Evolutionary conservation across 2,888 invertebrate species (phyloP).

Genomic region (Hypercompe scribonia): DNA sequence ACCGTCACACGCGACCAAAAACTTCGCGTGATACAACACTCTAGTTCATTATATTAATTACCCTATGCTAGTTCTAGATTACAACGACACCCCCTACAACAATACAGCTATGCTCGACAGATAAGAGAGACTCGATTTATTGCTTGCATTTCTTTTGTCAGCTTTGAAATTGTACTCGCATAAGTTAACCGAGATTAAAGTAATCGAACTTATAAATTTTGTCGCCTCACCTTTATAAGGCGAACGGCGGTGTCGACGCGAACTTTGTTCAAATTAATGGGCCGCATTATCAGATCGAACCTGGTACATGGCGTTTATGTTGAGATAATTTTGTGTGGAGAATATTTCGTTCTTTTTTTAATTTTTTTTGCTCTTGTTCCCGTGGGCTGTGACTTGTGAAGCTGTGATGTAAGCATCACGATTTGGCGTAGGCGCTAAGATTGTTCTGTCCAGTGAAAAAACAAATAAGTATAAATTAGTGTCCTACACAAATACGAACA

Average conservation of each 20-base stretch:
- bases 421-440: conserved; percentile 58
- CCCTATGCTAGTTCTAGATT: conserved; percentile 79
- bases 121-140: conserved; percentile 83
- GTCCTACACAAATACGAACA: conserved; percentile 40
- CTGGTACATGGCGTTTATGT: conserved; percentile 86
- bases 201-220: conserved; percentile 87
- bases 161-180: conserved; percentile 87
- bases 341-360: conserved; percentile 70
- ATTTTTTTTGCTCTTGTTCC: conserved; percentile 69
- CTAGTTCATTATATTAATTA: conserved; percentile 85
- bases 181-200: conserved; percentile 87
- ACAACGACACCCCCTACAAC: conserved; percentile 77
- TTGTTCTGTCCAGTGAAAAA: conserved; percentile 45
- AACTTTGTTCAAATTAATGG: conserved; percentile 86
- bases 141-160: conserved; percentile 87
- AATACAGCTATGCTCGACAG: conserved; percentile 82
- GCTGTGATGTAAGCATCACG: conserved; percentile 55
- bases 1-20: conserved; percentile 73
- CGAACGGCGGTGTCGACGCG: conserved; percentile 84
- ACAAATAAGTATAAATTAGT: conserved; percentile 47
- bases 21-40: conserved; percentile 75
- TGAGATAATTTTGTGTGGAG: conserved; percentile 83
- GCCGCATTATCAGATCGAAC: conserved; percentile 84
- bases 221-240: conserved; percentile 86
- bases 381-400: conserved; percentile 52